A percentile compares a stretch with the other conserved stretches of the same genome.
These are phyloP conservation scores for Herpailurus yagouaroundi DNA, from an alignment of 2,113 vertebrate genomes.

Conservation along the genomic window DNA sequence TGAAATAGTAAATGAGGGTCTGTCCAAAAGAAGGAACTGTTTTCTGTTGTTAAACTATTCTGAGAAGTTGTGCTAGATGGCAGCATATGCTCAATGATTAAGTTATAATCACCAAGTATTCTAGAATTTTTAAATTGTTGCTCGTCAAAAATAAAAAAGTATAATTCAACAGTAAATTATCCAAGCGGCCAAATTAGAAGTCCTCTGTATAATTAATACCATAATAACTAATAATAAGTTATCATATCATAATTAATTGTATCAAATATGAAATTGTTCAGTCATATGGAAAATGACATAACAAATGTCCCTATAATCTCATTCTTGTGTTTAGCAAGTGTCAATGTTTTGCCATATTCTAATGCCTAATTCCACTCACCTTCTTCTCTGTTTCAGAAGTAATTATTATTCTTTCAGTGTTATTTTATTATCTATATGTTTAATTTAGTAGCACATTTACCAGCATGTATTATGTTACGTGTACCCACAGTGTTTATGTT, in stretches of 20 bases:
- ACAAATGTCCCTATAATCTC: background rate
- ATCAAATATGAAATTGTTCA: background rate
- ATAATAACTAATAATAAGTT: background rate
- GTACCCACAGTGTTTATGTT: background rate
- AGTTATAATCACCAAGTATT: background rate
- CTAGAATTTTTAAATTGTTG: slow-evolving; percentile 27
- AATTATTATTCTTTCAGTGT: background rate
- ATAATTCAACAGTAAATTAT: background rate
- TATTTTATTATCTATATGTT: slow-evolving; percentile 18
- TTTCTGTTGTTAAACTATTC: slow-evolving; percentile 49
- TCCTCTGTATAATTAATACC: background rate
- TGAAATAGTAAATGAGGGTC: background rate
- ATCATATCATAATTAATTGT: background rate
- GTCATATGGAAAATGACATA: background rate
- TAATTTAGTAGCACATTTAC: slow-evolving; percentile 5
- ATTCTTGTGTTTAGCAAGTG: background rate
- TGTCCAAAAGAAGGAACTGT: background rate
- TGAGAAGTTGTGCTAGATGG: slow-evolving; percentile 83
- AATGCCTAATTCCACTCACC: background rate
- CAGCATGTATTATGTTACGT: background rate
- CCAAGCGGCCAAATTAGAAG: background rate
- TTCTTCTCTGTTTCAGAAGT: background rate
- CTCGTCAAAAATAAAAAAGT: slow-evolving; percentile 36
- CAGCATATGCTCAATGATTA: slow-evolving; percentile 78
- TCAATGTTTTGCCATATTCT: background rate